These are phyloP conservation scores for Lasioglossum calceatum DNA, from an alignment of 2,888 invertebrate species.

Conservation along the genomic window DNA sequence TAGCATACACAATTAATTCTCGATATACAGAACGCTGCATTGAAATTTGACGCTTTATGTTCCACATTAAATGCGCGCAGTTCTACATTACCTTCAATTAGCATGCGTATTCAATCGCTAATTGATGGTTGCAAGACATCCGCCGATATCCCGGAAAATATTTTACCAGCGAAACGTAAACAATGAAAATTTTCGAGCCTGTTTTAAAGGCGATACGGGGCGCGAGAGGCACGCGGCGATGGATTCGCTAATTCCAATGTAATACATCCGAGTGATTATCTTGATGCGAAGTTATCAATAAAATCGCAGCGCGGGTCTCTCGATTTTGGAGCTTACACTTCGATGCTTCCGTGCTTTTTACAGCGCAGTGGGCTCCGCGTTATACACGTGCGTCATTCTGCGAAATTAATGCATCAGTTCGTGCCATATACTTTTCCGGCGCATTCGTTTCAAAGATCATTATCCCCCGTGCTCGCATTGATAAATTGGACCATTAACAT, in stretches of 20 bases:
- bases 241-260: constrained; percentile 5
- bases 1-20: not conserved
- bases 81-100: not conserved
- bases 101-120: not conserved
- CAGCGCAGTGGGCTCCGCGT: not conserved
- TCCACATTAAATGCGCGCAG: not conserved
- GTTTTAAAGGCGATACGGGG: not conserved
- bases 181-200: not conserved
- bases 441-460: constrained; percentile 42
- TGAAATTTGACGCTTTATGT: not conserved
- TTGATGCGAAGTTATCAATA: constrained; percentile 13
- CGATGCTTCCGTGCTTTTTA: constrained; percentile 16
- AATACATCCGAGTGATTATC: constrained; percentile 9
- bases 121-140: not conserved
- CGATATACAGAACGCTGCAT: not conserved
- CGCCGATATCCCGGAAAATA: not conserved
- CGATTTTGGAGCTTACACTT: constrained; percentile 26
- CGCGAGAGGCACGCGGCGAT: not conserved
- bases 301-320: not conserved
- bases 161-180: not conserved
- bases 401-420: constrained; percentile 46
- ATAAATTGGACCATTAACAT: constrained; percentile 44
- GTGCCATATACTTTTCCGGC: constrained; percentile 40
- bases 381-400: constrained; percentile 32
- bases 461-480: constrained; percentile 28